Base-by-base conservation (phyloP, 2,888 invertebrate genomes). In the Drepana falcataria region DNA sequence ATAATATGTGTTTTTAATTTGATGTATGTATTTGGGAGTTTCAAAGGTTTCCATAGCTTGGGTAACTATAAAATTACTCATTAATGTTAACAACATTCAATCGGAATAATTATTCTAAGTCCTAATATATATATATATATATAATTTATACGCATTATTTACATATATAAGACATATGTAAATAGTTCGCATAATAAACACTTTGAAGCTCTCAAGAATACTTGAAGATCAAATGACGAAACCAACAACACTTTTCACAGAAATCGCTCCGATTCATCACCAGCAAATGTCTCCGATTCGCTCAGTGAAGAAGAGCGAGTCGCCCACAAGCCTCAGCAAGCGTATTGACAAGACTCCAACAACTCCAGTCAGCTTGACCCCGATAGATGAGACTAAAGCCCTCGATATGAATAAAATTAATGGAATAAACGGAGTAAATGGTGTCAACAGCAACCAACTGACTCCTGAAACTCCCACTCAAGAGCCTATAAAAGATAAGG, bases 271-370 rank as follows among this genome's bases (percentile, higher is more conserved):
- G 66, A 87, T 91, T 59, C 90, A 91, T 69, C 91, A 91, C 63
- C 90, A 91, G 73, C 91, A 91, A 81, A 91, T 91, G 89, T 91
- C 91, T 54, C 91, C 91, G 66, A 91, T 89, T 70, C 89, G 91
- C 67, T 87, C 88, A 59, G 59, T 90, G 74, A 91, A 90, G 80
- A 90, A 90, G 69, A 88, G 88, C 75, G 91, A 90, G 60, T 90
- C 91, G 35, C 91, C 91, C 3, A 90, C 88, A 9, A 88, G 87
- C 74, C 72, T 87, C 61, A 87, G 88, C 81, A 91, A 90, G 78
- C 82, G 90, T 56, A 87, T 83, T 40, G 91, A 91, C 72, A 91
- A 91, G 73, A 91, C 91, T 2, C 91, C 91, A 3, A 91, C 91
- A 2, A 91, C 91, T 2, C 91, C 91, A 3, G 79, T 76, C 60